Conservation (phyloP, 2,797 vertebrate genomes). For the Remorina albescens region DNA sequence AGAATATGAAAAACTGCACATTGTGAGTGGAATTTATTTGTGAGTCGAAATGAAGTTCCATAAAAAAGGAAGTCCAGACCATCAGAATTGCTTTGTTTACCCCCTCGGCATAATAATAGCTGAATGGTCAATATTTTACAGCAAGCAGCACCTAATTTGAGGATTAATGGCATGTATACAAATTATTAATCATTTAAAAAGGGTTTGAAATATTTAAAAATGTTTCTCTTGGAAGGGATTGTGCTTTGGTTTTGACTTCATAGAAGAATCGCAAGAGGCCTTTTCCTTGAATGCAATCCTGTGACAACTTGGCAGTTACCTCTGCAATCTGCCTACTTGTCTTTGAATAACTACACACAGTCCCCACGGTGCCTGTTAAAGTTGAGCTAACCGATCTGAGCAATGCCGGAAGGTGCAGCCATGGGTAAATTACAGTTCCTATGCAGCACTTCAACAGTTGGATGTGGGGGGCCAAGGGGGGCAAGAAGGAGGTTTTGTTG, state of each 20-base stretch:
- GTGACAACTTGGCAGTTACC: constrained; percentile 29
- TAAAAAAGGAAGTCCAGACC: neutral
- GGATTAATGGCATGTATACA: neutral
- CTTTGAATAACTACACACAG: constrained; percentile 32
- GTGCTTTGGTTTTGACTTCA: neutral
- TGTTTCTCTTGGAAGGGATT: neutral
- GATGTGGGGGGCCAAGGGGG: neutral
- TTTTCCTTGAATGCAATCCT: neutral
- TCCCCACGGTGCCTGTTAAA: constrained; percentile 32
- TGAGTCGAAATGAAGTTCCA: neutral
- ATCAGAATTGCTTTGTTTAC: neutral
- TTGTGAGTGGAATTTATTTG: neutral
- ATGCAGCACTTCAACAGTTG: constrained; percentile 12
- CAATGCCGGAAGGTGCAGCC: constrained; percentile 32
- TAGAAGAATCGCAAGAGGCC: neutral
- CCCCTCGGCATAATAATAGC: too few species aligned
- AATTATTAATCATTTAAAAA: neutral
- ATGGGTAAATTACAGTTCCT: constrained; percentile 27
- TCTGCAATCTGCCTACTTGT: constrained; percentile 48
- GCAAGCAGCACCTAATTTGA: neutral
- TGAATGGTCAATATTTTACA: neutral
- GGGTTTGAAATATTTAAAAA: neutral
- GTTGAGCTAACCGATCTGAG: constrained; percentile 24
- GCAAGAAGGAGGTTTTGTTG: constrained; percentile 30
- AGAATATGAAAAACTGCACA: neutral